Conservation (phyloP, 2,113 vertebrate species). For the Tyto alba region DNA sequence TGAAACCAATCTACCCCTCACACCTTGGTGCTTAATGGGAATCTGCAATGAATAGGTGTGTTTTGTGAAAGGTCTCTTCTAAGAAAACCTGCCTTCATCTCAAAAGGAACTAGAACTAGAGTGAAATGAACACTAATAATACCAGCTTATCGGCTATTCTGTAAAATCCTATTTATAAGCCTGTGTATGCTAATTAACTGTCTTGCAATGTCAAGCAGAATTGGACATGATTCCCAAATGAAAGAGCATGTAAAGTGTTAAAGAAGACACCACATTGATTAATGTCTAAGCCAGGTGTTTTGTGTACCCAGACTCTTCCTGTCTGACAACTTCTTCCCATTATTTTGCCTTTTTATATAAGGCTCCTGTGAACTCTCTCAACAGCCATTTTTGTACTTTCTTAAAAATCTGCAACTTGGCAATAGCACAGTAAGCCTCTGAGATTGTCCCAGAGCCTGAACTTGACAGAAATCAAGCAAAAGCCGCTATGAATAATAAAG, state of each 20-base stretch:
- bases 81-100: not conserved
- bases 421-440: not conserved
- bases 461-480: not conserved
- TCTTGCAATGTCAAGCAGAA: not conserved
- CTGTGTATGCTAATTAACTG: conserved; percentile 25
- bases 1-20: not conserved
- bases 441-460: not conserved
- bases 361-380: not conserved
- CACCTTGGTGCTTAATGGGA: not conserved
- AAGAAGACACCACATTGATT: not conserved
- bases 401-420: not conserved
- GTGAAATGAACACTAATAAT: not conserved
- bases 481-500: not conserved
- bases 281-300: not conserved
- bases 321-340: not conserved
- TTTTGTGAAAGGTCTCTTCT: not conserved
- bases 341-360: not conserved
- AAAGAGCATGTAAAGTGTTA: not conserved
- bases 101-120: not conserved
- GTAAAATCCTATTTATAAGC: conserved; percentile 3
- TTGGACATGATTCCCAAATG: not conserved
- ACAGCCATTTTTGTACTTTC: not conserved
- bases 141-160: not conserved
- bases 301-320: not conserved
- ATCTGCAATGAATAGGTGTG: not conserved